A percentile compares a stretch with the other conserved stretches of the same genome.
These are phyloP conservation scores for Myripristis jacobus DNA, from an alignment of 2,797 vertebrate species.

Conservation along the genomic window DNA sequence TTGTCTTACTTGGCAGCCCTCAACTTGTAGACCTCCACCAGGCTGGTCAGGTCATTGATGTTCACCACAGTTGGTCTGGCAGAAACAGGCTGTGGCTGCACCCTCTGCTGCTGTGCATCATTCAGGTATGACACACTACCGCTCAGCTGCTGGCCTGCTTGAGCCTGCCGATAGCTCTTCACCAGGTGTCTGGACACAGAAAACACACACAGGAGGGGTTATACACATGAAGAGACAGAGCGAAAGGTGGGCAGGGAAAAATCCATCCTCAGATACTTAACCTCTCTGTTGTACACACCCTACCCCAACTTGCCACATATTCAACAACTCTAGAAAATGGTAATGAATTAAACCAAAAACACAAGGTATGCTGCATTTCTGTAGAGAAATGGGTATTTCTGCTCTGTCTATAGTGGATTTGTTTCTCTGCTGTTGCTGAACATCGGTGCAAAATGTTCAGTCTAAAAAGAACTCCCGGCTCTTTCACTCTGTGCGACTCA, in stretches of 20 bases:
- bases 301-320: too few species aligned
- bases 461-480: not conserved
- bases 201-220: not conserved
- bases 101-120: conserved; percentile 80
- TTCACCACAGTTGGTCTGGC: conserved; percentile 80
- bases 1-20: conserved; percentile 90
- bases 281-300: too few species aligned
- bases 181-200: conserved; percentile 88
- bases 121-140: conserved; percentile 96
- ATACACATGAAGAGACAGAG: not conserved
- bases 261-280: too few species aligned
- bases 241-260: not conserved
- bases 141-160: conserved; percentile 86
- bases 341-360: too few species aligned
- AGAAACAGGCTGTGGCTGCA: conserved; percentile 90
- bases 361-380: not conserved
- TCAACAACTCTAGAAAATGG: too few species aligned
- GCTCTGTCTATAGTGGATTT: not conserved
- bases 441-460: not conserved
- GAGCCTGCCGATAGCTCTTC: conserved; percentile 92
- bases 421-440: not conserved
- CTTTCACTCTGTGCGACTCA: too few species aligned
- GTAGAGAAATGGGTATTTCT: not conserved
- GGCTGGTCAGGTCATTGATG: conserved; percentile 85
- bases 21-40: conserved; percentile 91